Percentiles rank a stretch among this genome's conserved stretches.
Evolutionary conservation across 2,797 vertebrate species (phyloP).

Genomic region (Eupleurogrammus muticus): DNA sequence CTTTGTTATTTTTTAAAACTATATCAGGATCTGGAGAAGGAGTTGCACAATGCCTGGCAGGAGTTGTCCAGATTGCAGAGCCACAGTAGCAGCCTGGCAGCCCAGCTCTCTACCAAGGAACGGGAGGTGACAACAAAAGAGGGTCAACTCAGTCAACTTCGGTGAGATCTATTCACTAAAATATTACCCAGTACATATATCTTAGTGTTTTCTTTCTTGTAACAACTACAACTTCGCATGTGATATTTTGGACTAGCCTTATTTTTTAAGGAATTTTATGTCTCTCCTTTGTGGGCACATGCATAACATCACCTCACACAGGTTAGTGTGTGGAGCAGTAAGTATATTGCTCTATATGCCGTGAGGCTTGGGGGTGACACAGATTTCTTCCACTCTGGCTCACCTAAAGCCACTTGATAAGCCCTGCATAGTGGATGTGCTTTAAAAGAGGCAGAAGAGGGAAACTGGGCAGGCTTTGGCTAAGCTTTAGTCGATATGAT

Average conservation of each 20-base stretch:
- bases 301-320: constrained; percentile 19
- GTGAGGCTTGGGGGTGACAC: constrained; percentile 75
- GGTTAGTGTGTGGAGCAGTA: constrained; percentile 29
- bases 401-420: constrained; percentile 81
- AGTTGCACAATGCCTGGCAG: constrained; percentile 61
- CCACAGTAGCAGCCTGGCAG: constrained; percentile 54
- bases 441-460: constrained; percentile 76
- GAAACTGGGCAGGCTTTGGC: constrained; percentile 80
- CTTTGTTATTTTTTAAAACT: constrained; percentile 6
- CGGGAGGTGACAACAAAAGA: constrained; percentile 68
- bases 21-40: constrained; percentile 74
- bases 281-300: constrained; percentile 1
- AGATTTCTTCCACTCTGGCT: constrained; percentile 71
- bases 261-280: constrained; percentile 9
- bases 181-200: neutral
- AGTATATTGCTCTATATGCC: constrained; percentile 47
- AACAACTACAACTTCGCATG: constrained; percentile 4
- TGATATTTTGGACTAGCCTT: constrained; percentile 13
- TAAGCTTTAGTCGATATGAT: constrained; percentile 86
- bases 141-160: constrained; percentile 67
- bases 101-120: constrained; percentile 73
- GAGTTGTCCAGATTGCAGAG: constrained; percentile 67
- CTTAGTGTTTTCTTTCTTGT: neutral
- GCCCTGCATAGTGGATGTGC: constrained; percentile 75
- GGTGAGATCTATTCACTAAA: constrained; percentile 62